Evolutionary conservation across 2,113 vertebrate genomes (phyloP), one percentile per base, ranked within the genome.

Genomic region (Etheostoma cragini): DNA sequence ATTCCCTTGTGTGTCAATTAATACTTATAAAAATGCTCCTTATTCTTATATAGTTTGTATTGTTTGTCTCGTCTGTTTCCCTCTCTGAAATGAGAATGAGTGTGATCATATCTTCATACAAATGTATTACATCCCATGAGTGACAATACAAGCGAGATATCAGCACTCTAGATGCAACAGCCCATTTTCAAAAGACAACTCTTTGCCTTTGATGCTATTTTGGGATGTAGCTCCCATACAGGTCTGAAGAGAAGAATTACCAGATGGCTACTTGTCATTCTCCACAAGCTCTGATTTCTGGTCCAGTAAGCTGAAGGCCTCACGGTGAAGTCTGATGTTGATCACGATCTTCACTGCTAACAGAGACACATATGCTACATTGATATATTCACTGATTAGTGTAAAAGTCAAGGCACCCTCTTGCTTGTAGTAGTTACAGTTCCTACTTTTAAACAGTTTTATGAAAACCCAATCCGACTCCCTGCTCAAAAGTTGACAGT

Each of bases 1-100:
- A 91, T 89, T 91, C 93, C 90, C 90, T 76, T 21, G 86, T 80
- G 91, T 88, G 87, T 75, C 88, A 94, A 93, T 92, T 91, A 91
- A 89, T 89, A 70, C 19, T 71, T 54, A 57, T 63, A 87, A 90
- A 91, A 87, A 89, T 58, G 70, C 65, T 75, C 45, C 68, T 82
- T 76, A n/a, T 69, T 67, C 78, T n/a, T n/a, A n/a, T n/a, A n/a
- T n/a, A n/a, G 75, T 77, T 84, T 82, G 80, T 54, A 76, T 78
- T 87, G 75, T 88, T 92, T 76, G 72, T 49, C 54, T 67, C 30
- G 16, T 65, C 47, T 71, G 73, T 78, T 72, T 58, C 47, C 26
- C 68, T 70, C 73, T 63, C 60, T 56, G 65, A 82, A 81, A 85
- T 60, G 33, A 84, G 69, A 72, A 26, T 14, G 64, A 75, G 61